phyloP scores from a whole-genome alignment of 2,113 vertebrate species.

The Plotosus lineatus region DNA sequence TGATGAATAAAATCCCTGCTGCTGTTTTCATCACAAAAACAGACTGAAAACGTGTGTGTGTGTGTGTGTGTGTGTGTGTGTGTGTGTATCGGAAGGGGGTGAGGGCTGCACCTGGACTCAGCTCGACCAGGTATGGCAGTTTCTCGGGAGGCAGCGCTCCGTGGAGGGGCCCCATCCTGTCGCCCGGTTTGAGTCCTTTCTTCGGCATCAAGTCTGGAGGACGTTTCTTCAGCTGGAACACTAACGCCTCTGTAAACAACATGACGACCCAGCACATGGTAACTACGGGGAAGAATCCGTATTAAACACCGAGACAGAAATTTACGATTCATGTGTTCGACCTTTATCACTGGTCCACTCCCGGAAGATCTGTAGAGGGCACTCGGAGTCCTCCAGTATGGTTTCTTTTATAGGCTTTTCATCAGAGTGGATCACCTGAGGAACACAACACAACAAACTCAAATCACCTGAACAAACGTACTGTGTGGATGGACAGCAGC shows the following conservation, averaged over 20 bases:
- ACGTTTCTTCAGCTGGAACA: slow-evolving; percentile 94
- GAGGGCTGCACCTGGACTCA: slow-evolving; percentile 84
- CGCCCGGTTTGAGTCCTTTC: slow-evolving; percentile 84
- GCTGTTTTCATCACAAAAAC: background rate
- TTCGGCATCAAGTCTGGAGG: slow-evolving; percentile 84
- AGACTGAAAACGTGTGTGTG: background rate
- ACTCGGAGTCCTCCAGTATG: slow-evolving; percentile 90
- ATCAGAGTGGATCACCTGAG: slow-evolving; percentile 80
- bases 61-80: slow-evolving; percentile 49
- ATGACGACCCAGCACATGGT: background rate
- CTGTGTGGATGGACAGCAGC: too few relatives aligned
- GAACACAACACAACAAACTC: slow-evolving; percentile 7
- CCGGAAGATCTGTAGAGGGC: slow-evolving; percentile 94
- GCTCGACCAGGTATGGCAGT: slow-evolving; percentile 93
- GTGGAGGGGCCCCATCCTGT: slow-evolving; percentile 76
- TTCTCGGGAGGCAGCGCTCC: slow-evolving; percentile 85
- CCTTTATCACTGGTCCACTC: slow-evolving; percentile 97
- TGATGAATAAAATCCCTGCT: too few relatives aligned
- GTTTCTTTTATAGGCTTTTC: slow-evolving; percentile 87
- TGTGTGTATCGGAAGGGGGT: too few relatives aligned
- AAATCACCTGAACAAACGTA: too few relatives aligned
- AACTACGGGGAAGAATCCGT: background rate
- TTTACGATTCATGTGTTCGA: slow-evolving; percentile 42
- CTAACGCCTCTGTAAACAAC: slow-evolving; percentile 77
- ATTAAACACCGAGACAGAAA: background rate